Percentiles rank a stretch among this genome's conserved stretches.
These are phyloP conservation scores for Bursaphelenchus okinawaensis DNA, from an alignment of 2,888 invertebrate genomes.

Conservation along the genomic window DNA sequence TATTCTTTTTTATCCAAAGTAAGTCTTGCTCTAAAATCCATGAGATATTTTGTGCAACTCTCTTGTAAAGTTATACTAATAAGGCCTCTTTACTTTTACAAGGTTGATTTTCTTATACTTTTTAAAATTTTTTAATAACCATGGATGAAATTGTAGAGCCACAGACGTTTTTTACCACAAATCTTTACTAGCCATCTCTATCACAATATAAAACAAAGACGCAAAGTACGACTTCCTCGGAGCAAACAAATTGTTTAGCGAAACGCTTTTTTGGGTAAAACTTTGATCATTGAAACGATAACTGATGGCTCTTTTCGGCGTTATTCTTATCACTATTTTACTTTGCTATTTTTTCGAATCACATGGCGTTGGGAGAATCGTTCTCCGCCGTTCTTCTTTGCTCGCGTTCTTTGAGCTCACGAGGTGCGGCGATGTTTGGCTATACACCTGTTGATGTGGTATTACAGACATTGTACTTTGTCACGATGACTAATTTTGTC, in stretches of 20 bases:
- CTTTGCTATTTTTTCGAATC: not conserved
- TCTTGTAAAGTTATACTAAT: no score
- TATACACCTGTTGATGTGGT: not conserved
- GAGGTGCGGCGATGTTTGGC: not conserved
- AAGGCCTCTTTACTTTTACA: no score
- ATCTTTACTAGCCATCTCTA: no score
- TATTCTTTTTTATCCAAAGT: no score
- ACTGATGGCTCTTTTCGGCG: not conserved
- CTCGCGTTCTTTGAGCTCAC: not conserved
- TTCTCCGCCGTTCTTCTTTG: not conserved
- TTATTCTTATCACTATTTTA: no score
- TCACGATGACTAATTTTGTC: no score
- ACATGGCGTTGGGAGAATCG: not conserved
- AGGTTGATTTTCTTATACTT: no score
- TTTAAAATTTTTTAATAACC: no score
- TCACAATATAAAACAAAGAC: no score
- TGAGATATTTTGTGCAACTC: no score
- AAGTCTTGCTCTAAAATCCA: no score
- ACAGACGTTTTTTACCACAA: not conserved
- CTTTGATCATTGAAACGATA: not conserved
- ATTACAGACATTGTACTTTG: not conserved
- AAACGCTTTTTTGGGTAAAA: not conserved
- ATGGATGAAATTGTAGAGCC: no score
- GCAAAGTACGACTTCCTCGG: not conserved
- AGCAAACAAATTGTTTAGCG: not conserved